A percentile compares a stretch with the other conserved stretches of the same genome.
These are phyloP conservation scores for Cataglyphis rosenhaueri DNA, from an alignment of 2,888 invertebrate species.

Conservation along the genomic window DNA sequence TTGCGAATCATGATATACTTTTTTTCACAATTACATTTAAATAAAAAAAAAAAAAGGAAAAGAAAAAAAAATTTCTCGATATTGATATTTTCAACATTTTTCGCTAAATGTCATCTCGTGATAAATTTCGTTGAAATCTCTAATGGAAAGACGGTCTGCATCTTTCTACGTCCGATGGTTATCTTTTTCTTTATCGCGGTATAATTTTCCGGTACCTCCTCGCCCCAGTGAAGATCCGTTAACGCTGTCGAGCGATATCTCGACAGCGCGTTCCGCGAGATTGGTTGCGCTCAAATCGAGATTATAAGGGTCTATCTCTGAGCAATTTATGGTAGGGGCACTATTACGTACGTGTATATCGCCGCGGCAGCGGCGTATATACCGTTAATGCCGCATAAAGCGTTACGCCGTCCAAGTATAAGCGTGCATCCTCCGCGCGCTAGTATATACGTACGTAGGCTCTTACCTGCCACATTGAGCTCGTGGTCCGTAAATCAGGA, in stretches of 20 bases:
- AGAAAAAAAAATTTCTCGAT: not conserved
- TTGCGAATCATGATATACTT: slow-evolving; percentile 36
- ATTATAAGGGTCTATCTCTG: slow-evolving; percentile 75
- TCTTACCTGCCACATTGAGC: slow-evolving; percentile 65
- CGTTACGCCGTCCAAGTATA: slow-evolving; percentile 61
- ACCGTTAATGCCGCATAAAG: slow-evolving; percentile 76
- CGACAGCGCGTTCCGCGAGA: slow-evolving; percentile 40
- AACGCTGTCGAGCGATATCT: slow-evolving; percentile 66
- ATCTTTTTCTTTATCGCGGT: slow-evolving; percentile 45
- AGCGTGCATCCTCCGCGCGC: slow-evolving; percentile 71
- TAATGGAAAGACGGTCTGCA: slow-evolving; percentile 48
- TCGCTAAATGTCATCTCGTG: slow-evolving; percentile 49
- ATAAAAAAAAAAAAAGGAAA: not conserved
- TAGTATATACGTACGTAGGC: slow-evolving; percentile 54
- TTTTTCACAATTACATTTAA: slow-evolving; percentile 29
- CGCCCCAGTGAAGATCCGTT: slow-evolving; percentile 64
- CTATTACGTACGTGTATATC: slow-evolving; percentile 56
- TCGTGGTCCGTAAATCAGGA: slow-evolving; percentile 79
- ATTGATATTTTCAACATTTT: not conserved
- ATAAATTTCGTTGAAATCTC: slow-evolving; percentile 48
- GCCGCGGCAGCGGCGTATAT: slow-evolving; percentile 59
- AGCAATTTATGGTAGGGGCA: slow-evolving; percentile 75
- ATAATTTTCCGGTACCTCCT: slow-evolving; percentile 36
- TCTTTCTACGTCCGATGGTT: slow-evolving; percentile 21
- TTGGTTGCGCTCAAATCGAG: slow-evolving; percentile 63